Base-by-base conservation (phyloP, 1,140 invertebrate genomes). In the Episyrphus balteatus region DNA sequence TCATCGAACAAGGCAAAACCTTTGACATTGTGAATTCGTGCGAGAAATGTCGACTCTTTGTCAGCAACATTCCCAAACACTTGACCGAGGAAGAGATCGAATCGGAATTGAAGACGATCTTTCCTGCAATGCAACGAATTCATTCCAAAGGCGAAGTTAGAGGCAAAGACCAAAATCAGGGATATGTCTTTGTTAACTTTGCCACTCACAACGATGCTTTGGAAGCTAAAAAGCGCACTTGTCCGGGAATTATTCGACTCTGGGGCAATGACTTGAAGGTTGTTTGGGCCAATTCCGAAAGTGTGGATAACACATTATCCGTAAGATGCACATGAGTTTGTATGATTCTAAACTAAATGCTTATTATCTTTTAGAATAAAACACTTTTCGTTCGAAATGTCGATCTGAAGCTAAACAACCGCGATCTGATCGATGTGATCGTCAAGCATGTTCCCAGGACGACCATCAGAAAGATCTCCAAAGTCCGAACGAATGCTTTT, bases 301-400 rank as follows among this genome's bases (percentile, higher is more conserved):
- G 33, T 14, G 39, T 41, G 12, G 48, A 21, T 42, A 40, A 51
- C 26, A 40, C 30, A 26, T 8, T 26, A 26, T 26, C 21, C 21
- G 21, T 26, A 26, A 26, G 21, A 26, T 3, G 21, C 8, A 26
- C 3, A 8, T 26, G 21, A 26, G 3, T 5, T 26, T 26, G 21
- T 26, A 26, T 5, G 21, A 26, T 5, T 13, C 9, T 40, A 18
- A 40, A 15, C 3, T 12, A 26, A 26, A 26, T 26, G 8, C 8
- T 26, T 5, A 26, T 26, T 47, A 37, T 48, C 19, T 46, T 42
- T 11, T 21, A 54, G 50, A 45, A 41, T 13, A 54, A 51, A 41
- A 51, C 49, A 5, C 31, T 54, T 12, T 54, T 54, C 19, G 41
- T 51, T 3, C 49, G 50, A 2, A 51, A 54, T 48, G 44, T 54